Base-by-base conservation (phyloP, 2,113 vertebrate species). In the Ctenomys sociabilis region DNA sequence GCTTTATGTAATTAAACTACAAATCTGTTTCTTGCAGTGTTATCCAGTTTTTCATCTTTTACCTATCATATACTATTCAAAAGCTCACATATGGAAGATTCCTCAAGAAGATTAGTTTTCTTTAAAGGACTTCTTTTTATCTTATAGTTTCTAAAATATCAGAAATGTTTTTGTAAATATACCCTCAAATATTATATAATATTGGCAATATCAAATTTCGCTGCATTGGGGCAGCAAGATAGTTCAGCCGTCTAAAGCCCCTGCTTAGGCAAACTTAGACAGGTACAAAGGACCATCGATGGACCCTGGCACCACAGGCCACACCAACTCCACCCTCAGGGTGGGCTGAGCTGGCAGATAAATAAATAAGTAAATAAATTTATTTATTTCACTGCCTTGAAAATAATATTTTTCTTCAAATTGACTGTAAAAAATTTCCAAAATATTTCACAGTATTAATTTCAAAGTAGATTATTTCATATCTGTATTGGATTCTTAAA, bases 141-240 rank as follows among this genome's bases (percentile, higher is more conserved):
- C 63, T 35, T 87, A 35, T 84, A n/a, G 7, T 94, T 96, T 19
- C 72, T 68, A 66, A 66, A 81, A 80, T 49, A 73, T 9, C 45
- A 90, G 61, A 93, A 98, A 35, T 22, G 2, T 21, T 61, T 96
- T 91, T 97, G 57, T 54, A 95, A 95, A 88, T 68, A 94, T 96
- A 21, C 13, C 2, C 1, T 81, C 88, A 88, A 81, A 59, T 7
- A 52, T 70, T 49, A 0, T 1, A 57, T 84, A 35, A 40, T 81
- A n/a, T 91, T 96, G 97, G 28, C 0, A 86, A 11, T 30, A 2
- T 97, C 49, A 40, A 89, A 17, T 32, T 93, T 2, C 37, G 24
- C 59, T 61, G 22, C 21, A 61, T 24, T 61, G 52, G 52, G 52
- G 12, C 52, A 54, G 52, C 12, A 12, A 54, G 52, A 54, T 54